phyloP scores from a whole-genome alignment of 1,140 invertebrate genomes.

The Andrena cerasifolii region DNA sequence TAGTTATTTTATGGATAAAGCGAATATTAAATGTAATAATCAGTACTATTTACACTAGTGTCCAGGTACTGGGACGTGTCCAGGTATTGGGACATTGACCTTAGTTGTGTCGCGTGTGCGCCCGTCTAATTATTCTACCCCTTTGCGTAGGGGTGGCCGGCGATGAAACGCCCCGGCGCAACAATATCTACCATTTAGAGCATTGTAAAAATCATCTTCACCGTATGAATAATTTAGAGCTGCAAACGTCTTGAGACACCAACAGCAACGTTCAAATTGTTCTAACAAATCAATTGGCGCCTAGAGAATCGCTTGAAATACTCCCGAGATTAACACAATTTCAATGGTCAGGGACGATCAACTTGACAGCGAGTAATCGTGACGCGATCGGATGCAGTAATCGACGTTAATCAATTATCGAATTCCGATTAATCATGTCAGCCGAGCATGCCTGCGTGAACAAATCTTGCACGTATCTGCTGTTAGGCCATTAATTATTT shows the following conservation, averaged over 20 bases:
- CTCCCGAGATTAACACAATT: conserved; percentile 19
- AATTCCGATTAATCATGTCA: neutral
- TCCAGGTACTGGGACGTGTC: too few relatives aligned
- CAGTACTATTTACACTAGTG: too few relatives aligned
- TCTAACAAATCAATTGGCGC: conserved; percentile 43
- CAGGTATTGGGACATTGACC: too few relatives aligned
- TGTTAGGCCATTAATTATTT: neutral
- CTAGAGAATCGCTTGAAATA: neutral
- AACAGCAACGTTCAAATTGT: conserved; percentile 46
- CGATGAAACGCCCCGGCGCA: too few relatives aligned
- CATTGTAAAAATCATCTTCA: too few relatives aligned
- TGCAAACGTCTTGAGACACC: conserved; percentile 30
- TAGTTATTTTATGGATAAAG: too few relatives aligned
- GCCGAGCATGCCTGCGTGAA: too few relatives aligned
- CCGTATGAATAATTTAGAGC: conserved; percentile 27
- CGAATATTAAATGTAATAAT: too few relatives aligned
- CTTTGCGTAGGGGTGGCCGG: too few relatives aligned
- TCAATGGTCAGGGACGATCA: conserved; percentile 32
- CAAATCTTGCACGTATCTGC: neutral
- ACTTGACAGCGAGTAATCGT: neutral
- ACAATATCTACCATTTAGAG: too few relatives aligned
- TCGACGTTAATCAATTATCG: conserved; percentile 4
- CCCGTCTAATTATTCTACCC: too few relatives aligned
- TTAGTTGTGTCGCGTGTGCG: too few relatives aligned
- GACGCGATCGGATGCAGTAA: neutral